phyloP scores from a whole-genome alignment of 2,113 vertebrate species.

The Sebastes schlegelii region DNA sequence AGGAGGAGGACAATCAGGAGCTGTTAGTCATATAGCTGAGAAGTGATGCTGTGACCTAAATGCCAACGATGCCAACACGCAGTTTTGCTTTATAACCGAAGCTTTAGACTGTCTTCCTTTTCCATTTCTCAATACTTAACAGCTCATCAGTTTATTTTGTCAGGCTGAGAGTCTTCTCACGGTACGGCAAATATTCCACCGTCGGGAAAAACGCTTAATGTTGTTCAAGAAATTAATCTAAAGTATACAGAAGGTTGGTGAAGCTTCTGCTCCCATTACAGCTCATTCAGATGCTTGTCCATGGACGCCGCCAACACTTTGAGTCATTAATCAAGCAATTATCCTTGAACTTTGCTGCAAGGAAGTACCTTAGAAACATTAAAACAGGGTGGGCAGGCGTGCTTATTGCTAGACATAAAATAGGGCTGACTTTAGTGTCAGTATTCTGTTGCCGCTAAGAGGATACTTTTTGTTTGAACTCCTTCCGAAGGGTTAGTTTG shows the following conservation, averaged over 20 bases:
- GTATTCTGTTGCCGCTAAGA: conserved; percentile 14
- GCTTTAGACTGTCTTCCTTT: conserved; percentile 54
- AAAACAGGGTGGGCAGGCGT: conserved; percentile 25
- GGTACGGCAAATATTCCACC: conserved; percentile 41
- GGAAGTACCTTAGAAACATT: conserved; percentile 42
- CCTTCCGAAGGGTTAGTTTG: conserved; percentile 16
- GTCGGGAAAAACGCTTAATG: conserved; percentile 60
- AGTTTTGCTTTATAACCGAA: conserved; percentile 13
- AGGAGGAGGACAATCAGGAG: conserved; percentile 55
- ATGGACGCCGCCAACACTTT: conserved; percentile 57
- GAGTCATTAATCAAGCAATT: conserved; percentile 71
- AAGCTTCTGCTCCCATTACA: conserved; percentile 48
- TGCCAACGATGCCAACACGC: conserved; percentile 62
- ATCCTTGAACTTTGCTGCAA: conserved; percentile 59
- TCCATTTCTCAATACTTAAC: conserved; percentile 58
- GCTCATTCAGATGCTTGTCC: conserved; percentile 57
- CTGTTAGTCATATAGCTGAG: conserved; percentile 46
- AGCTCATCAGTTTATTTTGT: conserved; percentile 59
- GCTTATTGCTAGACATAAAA: neutral
- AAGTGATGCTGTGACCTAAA: conserved; percentile 67
- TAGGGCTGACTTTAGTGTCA: conserved; percentile 10
- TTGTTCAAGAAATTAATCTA: conserved; percentile 44
- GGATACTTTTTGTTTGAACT: neutral
- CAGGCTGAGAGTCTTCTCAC: conserved; percentile 34
- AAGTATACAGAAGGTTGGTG: conserved; percentile 25